phyloP scores from a whole-genome alignment of 1,140 invertebrate genomes.

The Choristoneura fumiferana region DNA sequence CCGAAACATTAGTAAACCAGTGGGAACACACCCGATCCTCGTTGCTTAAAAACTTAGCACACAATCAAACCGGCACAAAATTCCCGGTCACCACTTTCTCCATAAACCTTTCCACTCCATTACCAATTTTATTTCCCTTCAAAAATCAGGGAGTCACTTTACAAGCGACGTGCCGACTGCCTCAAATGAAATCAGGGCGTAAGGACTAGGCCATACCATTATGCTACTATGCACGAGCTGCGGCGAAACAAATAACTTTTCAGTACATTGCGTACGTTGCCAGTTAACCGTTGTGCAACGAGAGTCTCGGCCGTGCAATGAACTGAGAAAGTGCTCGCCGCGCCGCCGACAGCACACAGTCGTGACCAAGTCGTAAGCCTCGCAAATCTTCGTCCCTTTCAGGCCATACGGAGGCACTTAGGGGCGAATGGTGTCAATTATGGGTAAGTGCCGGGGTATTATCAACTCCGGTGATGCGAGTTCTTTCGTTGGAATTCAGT shows the following conservation, averaged over 20 bases:
- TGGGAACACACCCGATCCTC: no score
- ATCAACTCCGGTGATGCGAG: slow-evolving; percentile 31
- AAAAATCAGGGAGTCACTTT: slow-evolving; percentile 67
- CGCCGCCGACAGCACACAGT: no score
- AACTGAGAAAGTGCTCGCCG: no score
- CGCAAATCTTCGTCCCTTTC: slow-evolving; percentile 65
- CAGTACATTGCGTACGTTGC: no score
- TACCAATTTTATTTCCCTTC: slow-evolving; percentile 71
- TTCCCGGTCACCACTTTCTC: slow-evolving; percentile 7
- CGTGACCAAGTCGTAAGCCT: slow-evolving; percentile 27
- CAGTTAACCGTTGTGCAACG: no score
- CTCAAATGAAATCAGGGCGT: slow-evolving; percentile 71
- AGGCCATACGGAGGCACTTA: slow-evolving; percentile 66
- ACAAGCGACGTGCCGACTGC: slow-evolving; percentile 65
- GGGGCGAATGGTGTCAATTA: slow-evolving; percentile 74
- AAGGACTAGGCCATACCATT: no score
- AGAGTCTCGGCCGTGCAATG: no score
- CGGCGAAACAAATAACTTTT: no score
- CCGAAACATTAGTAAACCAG: no score
- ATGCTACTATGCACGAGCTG: no score
- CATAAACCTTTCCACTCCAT: slow-evolving; percentile 64
- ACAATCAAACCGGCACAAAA: no score
- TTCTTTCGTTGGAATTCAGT: slow-evolving; percentile 3
- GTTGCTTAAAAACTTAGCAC: no score
- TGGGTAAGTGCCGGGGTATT: slow-evolving; percentile 59